Evolutionary conservation across 2,888 invertebrate species (phyloP).

Genomic region (Andrena dorsata): DNA sequence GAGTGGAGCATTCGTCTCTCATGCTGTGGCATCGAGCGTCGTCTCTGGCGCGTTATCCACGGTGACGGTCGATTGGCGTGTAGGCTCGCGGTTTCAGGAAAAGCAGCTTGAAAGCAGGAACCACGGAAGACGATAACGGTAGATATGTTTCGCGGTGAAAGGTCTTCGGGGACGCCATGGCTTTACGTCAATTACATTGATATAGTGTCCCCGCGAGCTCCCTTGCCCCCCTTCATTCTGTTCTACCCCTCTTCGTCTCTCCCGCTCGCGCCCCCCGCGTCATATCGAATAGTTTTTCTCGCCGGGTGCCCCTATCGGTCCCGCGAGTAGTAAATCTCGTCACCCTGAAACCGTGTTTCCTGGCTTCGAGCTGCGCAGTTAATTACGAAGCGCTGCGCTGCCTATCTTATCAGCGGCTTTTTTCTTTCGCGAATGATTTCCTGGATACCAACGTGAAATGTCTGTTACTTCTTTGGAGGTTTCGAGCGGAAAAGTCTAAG

Average conservation of each 20-base stretch:
- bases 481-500: background rate
- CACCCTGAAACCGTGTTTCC: slow-evolving; percentile 34
- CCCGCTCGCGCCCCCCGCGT: slow-evolving; percentile 43
- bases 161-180: slow-evolving; percentile 71
- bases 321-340: slow-evolving; percentile 55
- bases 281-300: slow-evolving; percentile 47
- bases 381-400: slow-evolving; percentile 38
- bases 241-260: slow-evolving; percentile 41
- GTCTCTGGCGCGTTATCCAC: slow-evolving; percentile 43
- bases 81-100: slow-evolving; percentile 67
- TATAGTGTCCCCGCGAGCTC: slow-evolving; percentile 69
- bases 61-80: slow-evolving; percentile 63
- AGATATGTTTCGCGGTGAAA: slow-evolving; percentile 73
- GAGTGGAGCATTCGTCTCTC: slow-evolving; percentile 28
- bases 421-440: background rate
- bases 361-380: slow-evolving; percentile 25
- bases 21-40: slow-evolving; percentile 26
- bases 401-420: slow-evolving; percentile 42
- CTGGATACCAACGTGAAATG: slow-evolving; percentile 4
- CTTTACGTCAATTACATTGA: slow-evolving; percentile 78
- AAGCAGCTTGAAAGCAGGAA: slow-evolving; percentile 62
- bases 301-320: slow-evolving; percentile 34
- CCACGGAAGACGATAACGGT: slow-evolving; percentile 75
- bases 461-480: background rate
- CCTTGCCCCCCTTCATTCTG: slow-evolving; percentile 45